A percentile compares a stretch with the other conserved stretches of the same genome.
These are phyloP conservation scores for Mellilla xanthometata DNA, from an alignment of 2,888 invertebrate genomes.

Conservation along the genomic window DNA sequence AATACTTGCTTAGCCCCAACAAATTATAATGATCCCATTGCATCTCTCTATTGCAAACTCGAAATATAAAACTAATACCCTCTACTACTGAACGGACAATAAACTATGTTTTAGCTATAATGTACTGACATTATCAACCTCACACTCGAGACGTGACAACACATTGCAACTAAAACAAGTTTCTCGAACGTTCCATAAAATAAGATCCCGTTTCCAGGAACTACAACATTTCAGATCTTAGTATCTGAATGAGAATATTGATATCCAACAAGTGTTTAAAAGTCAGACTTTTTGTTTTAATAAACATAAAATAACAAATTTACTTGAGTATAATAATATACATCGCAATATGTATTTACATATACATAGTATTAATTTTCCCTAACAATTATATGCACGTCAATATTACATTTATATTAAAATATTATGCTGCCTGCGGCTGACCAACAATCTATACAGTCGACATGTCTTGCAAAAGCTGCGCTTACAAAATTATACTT, in stretches of 20 bases:
- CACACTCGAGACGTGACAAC: background rate
- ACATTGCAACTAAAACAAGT: background rate
- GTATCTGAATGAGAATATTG: constrained; percentile 66
- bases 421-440: constrained; percentile 49
- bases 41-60: constrained; percentile 56
- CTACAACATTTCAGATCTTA: constrained; percentile 67
- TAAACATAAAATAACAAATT: constrained; percentile 73
- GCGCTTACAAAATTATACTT: too few relatives aligned
- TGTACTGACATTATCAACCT: background rate
- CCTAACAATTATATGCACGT: constrained; percentile 67
- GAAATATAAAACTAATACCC: constrained; percentile 4
- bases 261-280: constrained; percentile 75
- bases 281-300: constrained; percentile 79
- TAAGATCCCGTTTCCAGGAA: constrained; percentile 48
- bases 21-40: constrained; percentile 52
- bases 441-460: constrained; percentile 31
- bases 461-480: too few relatives aligned
- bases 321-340: constrained; percentile 77
- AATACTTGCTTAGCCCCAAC: constrained; percentile 63
- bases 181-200: background rate
- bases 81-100: background rate
- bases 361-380: constrained; percentile 73
- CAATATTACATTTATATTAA: constrained; percentile 72
- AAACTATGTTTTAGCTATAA: background rate
- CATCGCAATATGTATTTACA: constrained; percentile 79